These are phyloP conservation scores for Pontoporia blainvillei DNA, from an alignment of 2,113 vertebrate genomes.

Conservation along the genomic window DNA sequence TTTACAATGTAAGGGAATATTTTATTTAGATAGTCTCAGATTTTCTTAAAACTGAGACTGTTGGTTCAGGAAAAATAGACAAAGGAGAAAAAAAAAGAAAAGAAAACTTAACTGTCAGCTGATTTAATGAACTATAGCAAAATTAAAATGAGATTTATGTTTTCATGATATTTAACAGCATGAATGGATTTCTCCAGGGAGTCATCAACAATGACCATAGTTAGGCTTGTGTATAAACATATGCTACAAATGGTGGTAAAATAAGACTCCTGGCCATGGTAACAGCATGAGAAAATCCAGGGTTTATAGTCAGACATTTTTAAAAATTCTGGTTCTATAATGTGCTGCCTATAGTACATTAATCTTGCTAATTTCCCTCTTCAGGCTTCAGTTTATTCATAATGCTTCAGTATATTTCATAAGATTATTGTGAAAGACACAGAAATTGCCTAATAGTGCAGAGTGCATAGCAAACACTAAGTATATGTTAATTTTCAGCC, in stretches of 20 bases:
- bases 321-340: background rate
- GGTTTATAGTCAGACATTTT: background rate
- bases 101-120: background rate
- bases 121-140: background rate
- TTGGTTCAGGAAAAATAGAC: background rate
- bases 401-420: background rate
- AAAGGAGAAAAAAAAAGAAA: background rate
- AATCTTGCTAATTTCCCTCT: background rate
- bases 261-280: background rate
- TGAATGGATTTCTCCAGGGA: background rate
- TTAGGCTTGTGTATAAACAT: background rate
- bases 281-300: background rate
- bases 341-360: background rate
- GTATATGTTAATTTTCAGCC: background rate
- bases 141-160: background rate
- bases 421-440: background rate
- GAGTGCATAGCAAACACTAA: background rate
- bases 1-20: background rate
- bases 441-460: background rate
- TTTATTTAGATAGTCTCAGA: background rate
- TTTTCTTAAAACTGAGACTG: background rate
- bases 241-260: background rate
- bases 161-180: background rate
- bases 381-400: background rate
- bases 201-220: background rate